Evolutionary conservation across 2,113 vertebrate genomes (phyloP), one percentile per base, ranked within the genome.

Genomic region (Pelecanus crispus): DNA sequence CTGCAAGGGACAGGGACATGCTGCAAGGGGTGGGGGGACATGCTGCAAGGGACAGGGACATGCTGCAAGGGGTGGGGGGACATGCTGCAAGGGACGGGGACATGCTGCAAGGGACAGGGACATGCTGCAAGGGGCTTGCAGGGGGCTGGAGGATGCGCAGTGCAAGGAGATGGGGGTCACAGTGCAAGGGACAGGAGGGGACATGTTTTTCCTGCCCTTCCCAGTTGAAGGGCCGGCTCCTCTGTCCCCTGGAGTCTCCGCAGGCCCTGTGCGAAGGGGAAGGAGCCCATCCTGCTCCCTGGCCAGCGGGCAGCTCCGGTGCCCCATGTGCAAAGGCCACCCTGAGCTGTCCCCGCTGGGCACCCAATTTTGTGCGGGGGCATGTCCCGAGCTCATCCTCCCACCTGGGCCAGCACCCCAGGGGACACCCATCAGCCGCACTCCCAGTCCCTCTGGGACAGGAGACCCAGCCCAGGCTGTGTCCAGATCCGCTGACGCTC

Each of bases 211-310:
- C 77, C 45, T 55, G 34, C 20, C 40, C 17, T 85, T 25, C 38
- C 52, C 32, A 32, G 20, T 12, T 1, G 4, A 26, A 73, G 34
- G 53, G 45, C 20, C 7, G 20, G 52, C 25, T 72, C 42, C n/a
- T 94, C 45, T 2, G 2, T 5, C 10, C 18, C 14, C 38, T 40
- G 86, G 42, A 50, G 49, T 31, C 20, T 52, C n/a, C 0, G 1
- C 52, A 40, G 44, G 12, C 13, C 14, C 32, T 0, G 0, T 24
- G 0, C 0, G 7, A 22, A 11, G 44, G 21, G 32, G 36, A 73
- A 61, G 53, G 90, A 67, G 2, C 8, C 59, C 85, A 22, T 25
- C 25, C n/a, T 6, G 2, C 21, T 82, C 75, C 25, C 34, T 2
- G 11, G 6, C 19, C 61, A 28, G 18, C 32, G 1, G 10, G 59